Evolutionary conservation across 2,888 invertebrate species (phyloP).

Genomic region (Oeneis ivallda): DNA sequence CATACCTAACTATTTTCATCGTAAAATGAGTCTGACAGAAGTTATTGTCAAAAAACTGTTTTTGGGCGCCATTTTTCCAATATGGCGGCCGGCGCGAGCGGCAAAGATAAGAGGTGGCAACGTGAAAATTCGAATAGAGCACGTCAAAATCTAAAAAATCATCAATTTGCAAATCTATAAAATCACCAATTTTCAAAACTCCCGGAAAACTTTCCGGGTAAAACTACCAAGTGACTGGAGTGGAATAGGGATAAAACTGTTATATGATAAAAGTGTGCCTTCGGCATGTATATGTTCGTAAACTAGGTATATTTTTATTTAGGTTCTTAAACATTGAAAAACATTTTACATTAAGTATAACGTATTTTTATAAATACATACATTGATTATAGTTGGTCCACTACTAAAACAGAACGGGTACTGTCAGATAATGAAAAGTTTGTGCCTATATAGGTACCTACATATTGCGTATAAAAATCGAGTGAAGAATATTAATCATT

Average conservation of each 20-base stretch:
- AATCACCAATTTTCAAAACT: too few species aligned
- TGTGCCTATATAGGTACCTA: neutral
- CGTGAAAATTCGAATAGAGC: too few species aligned
- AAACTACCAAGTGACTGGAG: too few species aligned
- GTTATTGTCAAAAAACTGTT: too few species aligned
- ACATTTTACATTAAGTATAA: neutral
- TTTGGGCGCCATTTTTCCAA: too few species aligned
- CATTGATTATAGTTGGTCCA: conserved; percentile 55
- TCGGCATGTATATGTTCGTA: neutral
- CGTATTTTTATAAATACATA: neutral
- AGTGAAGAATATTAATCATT: neutral
- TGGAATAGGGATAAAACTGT: neutral
- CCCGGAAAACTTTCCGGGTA: too few species aligned
- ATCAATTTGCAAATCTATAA: too few species aligned
- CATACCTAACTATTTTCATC: too few species aligned
- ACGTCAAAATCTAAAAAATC: too few species aligned
- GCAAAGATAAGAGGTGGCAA: too few species aligned
- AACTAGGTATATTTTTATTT: neutral
- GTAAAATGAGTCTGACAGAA: too few species aligned
- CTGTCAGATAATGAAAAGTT: conserved; percentile 12
- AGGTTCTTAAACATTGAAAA: neutral
- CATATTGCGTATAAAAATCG: neutral
- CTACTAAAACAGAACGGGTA: conserved; percentile 48
- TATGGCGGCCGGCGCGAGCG: too few species aligned
- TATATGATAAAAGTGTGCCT: neutral